Percentiles rank a stretch among this genome's conserved stretches.
Conservation (phyloP, 2,797 vertebrate genomes). For the Acomys russatus region DNA sequence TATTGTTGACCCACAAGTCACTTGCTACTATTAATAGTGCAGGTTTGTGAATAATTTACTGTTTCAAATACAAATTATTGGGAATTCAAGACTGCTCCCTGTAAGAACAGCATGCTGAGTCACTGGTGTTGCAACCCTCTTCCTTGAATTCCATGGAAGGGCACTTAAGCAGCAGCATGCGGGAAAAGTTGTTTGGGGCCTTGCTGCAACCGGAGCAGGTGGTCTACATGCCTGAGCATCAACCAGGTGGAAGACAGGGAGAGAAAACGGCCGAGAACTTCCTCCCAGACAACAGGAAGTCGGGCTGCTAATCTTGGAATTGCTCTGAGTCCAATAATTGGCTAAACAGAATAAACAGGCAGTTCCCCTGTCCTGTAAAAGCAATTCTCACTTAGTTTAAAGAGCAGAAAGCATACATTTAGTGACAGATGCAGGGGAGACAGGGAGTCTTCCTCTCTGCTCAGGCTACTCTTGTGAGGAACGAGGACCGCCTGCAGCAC, state of each 20-base stretch:
- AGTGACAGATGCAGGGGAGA: background rate
- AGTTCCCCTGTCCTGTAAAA: background rate
- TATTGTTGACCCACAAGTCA: background rate
- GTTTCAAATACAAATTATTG: conserved; percentile 73
- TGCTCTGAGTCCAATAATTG: background rate
- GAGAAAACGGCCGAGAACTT: background rate
- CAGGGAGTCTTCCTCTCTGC: background rate
- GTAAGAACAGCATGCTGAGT: conserved; percentile 43
- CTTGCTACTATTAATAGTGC: conserved; percentile 66
- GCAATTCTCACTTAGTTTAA: background rate
- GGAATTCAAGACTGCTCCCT: conserved; percentile 52
- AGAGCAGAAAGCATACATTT: background rate
- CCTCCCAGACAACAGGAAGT: conserved; percentile 44
- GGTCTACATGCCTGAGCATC: background rate
- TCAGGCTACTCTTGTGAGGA: background rate
- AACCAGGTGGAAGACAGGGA: background rate
- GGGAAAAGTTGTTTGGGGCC: background rate
- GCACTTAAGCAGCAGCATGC: too few species aligned
- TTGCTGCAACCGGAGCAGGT: background rate
- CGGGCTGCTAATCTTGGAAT: background rate
- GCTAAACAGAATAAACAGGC: background rate
- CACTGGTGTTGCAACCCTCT: background rate
- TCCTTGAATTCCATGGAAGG: background rate
- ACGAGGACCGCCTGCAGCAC: background rate
- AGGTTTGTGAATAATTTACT: conserved; percentile 49